These are phyloP conservation scores for Microcebus jonahi DNA, from an alignment of 2,113 vertebrate genomes.

Conservation along the genomic window DNA sequence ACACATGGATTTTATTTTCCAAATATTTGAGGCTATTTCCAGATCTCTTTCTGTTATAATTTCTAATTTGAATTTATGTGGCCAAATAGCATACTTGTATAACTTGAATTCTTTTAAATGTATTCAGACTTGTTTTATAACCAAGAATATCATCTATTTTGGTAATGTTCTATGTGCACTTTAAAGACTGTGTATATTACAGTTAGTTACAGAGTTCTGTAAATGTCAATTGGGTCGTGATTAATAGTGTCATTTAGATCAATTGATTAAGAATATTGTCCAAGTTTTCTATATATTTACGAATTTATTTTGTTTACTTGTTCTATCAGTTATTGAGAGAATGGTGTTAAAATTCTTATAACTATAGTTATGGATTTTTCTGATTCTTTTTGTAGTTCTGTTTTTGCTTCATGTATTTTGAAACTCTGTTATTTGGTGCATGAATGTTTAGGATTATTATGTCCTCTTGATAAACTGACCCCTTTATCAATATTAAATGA, in stretches of 20 bases:
- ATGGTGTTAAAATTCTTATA: not conserved
- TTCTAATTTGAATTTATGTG: not conserved
- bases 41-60: not conserved
- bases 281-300: not conserved
- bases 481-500: not conserved
- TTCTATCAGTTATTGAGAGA: not conserved
- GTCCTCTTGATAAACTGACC: not conserved
- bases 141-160: not conserved
- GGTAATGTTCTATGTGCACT: not conserved
- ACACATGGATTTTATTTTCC: not conserved
- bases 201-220: not conserved
- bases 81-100: not conserved
- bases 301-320: not conserved
- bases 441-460: not conserved
- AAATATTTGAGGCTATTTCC: not conserved
- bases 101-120: not conserved
- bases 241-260: not conserved
- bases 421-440: not conserved
- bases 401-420: not conserved
- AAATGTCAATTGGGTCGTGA: not conserved
- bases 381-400: not conserved
- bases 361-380: not conserved
- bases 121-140: not conserved
- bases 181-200: fast-evolving
- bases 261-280: not conserved